Evolutionary conservation across 2,113 vertebrate species (phyloP).

Genomic region (Dissostichus mawsoni): DNA sequence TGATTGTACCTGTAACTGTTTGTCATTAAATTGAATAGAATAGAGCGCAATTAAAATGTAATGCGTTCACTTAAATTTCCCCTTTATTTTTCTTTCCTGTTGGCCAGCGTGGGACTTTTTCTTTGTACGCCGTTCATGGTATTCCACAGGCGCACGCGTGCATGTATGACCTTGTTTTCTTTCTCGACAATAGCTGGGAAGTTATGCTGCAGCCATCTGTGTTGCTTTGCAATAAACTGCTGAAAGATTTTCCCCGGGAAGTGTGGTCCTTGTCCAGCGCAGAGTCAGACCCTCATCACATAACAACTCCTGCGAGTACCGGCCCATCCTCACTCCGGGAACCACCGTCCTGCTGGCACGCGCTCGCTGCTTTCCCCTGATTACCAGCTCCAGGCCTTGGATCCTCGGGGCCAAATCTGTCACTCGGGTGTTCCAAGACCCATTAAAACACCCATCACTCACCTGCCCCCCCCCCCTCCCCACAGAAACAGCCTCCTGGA

Average conservation of each 20-base stretch:
- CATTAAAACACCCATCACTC: slow-evolving; percentile 74
- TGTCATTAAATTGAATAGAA: no score
- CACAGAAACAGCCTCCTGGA: slow-evolving; percentile 41
- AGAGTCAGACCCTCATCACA: neutral
- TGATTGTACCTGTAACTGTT: no score
- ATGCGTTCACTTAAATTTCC: no score
- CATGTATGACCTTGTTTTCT: neutral
- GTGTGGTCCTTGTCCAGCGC: neutral
- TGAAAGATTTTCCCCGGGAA: neutral
- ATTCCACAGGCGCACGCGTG: neutral
- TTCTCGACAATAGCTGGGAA: neutral
- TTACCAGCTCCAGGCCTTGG: slow-evolving; percentile 31
- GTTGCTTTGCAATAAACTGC: neutral
- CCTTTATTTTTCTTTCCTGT: no score
- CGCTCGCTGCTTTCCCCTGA: slow-evolving; percentile 25
- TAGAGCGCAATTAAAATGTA: no score
- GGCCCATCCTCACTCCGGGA: neutral
- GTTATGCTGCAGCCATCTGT: slow-evolving; percentile 8
- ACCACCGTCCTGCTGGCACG: slow-evolving; percentile 47
- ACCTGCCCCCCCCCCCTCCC: slow-evolving; percentile 10
- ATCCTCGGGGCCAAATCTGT: slow-evolving; percentile 49
- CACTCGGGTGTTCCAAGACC: slow-evolving; percentile 58
- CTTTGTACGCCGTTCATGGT: neutral
- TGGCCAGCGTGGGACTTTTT: neutral
- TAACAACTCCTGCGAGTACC: neutral